A percentile compares a stretch with the other conserved stretches of the same genome.
Conservation (phyloP, 1,140 invertebrate genomes). For the Condylostylus longicornis region DNA sequence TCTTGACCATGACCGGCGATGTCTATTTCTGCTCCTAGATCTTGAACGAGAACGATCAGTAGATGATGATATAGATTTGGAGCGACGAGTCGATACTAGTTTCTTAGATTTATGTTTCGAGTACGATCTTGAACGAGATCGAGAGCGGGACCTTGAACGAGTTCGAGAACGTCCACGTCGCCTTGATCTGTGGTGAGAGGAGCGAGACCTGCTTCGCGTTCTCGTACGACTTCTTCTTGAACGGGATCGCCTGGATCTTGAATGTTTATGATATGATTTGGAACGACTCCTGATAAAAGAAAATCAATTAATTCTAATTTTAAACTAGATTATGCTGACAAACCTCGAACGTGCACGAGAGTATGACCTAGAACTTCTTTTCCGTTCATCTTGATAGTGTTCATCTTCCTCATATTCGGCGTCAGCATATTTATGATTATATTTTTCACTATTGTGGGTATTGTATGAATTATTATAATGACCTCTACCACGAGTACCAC, state of each 20-base stretch:
- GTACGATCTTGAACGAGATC: slow-evolving; percentile 21
- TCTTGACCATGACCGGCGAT: slow-evolving; percentile 32
- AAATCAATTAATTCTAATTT: slow-evolving; percentile 22
- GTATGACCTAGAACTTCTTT: neutral
- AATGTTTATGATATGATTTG: slow-evolving; percentile 18
- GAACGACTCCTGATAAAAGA: slow-evolving; percentile 28
- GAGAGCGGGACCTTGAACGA: slow-evolving; percentile 22
- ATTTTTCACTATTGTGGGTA: slow-evolving; percentile 18
- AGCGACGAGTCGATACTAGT: slow-evolving; percentile 25
- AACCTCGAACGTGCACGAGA: neutral
- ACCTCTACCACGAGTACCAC: slow-evolving; percentile 14
- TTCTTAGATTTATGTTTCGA: slow-evolving; percentile 16
- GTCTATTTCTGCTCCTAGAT: slow-evolving; percentile 14
- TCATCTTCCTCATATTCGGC: slow-evolving; percentile 11
- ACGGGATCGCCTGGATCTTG: slow-evolving; percentile 28
- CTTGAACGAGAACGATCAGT: slow-evolving; percentile 34
- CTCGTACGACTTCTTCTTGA: slow-evolving; percentile 13
- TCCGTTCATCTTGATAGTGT: neutral
- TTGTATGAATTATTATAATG: slow-evolving; percentile 18
- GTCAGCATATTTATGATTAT: slow-evolving; percentile 12
- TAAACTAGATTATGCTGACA: slow-evolving; percentile 17
- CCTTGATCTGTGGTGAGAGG: slow-evolving; percentile 20
- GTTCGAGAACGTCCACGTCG: slow-evolving; percentile 14
- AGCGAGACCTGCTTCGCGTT: slow-evolving; percentile 25
- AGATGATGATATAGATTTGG: slow-evolving; percentile 21